Percentiles rank a stretch among this genome's conserved stretches.
Conservation (phyloP, 2,888 invertebrate genomes). For the Nudaria mundana region DNA sequence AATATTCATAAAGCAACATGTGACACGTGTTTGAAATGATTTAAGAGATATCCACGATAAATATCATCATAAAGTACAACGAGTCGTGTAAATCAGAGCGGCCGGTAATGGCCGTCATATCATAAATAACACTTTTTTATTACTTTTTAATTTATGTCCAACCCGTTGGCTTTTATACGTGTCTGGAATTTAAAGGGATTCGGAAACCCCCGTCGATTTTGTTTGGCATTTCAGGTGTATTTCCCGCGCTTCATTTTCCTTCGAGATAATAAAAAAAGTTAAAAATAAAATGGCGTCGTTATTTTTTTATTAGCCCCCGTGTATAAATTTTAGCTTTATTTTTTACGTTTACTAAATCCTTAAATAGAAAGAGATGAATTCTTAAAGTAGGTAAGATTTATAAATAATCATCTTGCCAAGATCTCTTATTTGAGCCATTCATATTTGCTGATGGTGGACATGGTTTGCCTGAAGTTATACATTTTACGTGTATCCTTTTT, state of each 20-base stretch:
- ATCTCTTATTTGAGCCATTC: too few relatives aligned
- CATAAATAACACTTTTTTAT: conserved; percentile 16
- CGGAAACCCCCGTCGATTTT: conserved; percentile 1
- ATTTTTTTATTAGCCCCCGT: too few relatives aligned
- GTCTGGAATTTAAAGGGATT: conserved; percentile 3
- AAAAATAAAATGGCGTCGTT: neutral
- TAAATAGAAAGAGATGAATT: too few relatives aligned
- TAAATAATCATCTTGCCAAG: too few relatives aligned
- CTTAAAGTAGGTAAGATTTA: too few relatives aligned
- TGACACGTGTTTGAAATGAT: conserved; percentile 10
- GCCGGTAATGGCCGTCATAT: conserved; percentile 22
- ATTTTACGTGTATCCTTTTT: too few relatives aligned
- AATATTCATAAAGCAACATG: neutral
- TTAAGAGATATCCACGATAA: conserved; percentile 11
- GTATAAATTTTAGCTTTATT: too few relatives aligned
- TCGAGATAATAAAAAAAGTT: neutral
- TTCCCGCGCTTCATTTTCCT: conserved; percentile 4
- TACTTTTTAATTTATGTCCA: conserved; percentile 25
- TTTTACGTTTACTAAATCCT: too few relatives aligned
- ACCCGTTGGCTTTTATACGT: conserved; percentile 11
- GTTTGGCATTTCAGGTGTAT: neutral
- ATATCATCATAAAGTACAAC: conserved; percentile 13
- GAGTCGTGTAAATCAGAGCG: conserved; percentile 15
- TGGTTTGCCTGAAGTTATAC: too few relatives aligned
- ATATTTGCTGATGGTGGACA: too few relatives aligned